Evolutionary conservation across 2,113 vertebrate species (phyloP).

Genomic region (Heliornis fulica): DNA sequence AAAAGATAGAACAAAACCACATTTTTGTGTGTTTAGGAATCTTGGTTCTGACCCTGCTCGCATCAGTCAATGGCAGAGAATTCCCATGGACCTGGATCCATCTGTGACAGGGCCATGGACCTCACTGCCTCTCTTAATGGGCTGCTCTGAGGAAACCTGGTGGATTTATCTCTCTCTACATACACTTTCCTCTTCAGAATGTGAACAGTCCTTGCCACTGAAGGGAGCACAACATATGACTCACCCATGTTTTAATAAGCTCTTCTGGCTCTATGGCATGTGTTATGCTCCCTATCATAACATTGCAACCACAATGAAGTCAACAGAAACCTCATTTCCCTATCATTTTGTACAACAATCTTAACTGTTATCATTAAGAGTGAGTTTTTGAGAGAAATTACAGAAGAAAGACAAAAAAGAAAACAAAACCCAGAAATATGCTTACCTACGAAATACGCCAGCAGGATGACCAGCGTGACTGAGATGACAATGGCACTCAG

Average conservation of each 20-base stretch:
- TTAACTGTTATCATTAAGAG: neutral
- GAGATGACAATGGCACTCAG: constrained; percentile 96
- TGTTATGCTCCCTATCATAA: neutral
- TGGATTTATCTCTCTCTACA: neutral
- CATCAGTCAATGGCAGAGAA: neutral
- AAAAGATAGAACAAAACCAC: neutral
- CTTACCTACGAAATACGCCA: constrained; percentile 99
- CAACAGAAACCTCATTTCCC: neutral
- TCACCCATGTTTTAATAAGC: neutral
- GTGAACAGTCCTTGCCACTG: neutral
- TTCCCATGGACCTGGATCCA: fast-evolving
- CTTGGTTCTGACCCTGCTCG: neutral
- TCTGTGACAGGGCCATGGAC: fast-evolving
- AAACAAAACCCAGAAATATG: neutral
- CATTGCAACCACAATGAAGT: neutral
- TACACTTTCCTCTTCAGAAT: neutral
- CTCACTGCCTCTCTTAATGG: neutral
- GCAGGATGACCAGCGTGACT: constrained; percentile 88
- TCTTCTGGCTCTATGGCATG: neutral
- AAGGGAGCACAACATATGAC: neutral
- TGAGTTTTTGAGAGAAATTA: neutral
- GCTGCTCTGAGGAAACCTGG: neutral
- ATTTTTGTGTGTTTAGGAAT: neutral
- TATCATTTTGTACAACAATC: neutral
- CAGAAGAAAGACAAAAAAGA: neutral